Conservation (phyloP, 2,797 vertebrate genomes). For the Rhabdophis nuchalis region DNA sequence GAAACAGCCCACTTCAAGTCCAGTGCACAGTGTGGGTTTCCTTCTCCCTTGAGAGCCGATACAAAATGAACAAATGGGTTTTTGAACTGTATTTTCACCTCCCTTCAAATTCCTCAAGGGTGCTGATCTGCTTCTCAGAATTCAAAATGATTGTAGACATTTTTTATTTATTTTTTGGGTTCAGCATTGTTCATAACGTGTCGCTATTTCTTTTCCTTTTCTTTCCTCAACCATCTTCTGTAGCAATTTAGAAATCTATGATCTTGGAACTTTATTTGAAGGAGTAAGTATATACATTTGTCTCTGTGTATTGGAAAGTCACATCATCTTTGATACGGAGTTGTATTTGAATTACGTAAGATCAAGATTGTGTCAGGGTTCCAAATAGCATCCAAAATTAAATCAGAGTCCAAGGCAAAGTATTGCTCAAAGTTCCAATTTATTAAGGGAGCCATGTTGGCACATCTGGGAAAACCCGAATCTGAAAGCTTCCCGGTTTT, state of each 20-base stretch:
- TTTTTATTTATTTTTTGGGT: background rate
- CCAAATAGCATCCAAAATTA: too few species aligned
- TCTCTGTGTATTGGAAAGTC: background rate
- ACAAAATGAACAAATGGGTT: slow-evolving; percentile 58
- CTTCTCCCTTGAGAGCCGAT: slow-evolving; percentile 46
- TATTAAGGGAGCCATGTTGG: too few species aligned
- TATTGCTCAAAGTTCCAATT: too few species aligned
- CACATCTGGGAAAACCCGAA: too few species aligned
- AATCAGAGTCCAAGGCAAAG: too few species aligned
- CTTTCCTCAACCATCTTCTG: background rate
- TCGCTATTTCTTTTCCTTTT: background rate
- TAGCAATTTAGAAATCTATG: background rate
- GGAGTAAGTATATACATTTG: background rate
- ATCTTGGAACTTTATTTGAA: background rate
- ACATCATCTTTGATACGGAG: background rate
- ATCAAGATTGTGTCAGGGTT: background rate
- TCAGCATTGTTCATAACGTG: background rate
- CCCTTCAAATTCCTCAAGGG: background rate
- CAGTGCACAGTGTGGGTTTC: slow-evolving; percentile 45
- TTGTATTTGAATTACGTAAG: background rate
- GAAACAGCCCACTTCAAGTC: slow-evolving; percentile 46
- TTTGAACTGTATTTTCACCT: slow-evolving; percentile 39
- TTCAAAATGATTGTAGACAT: background rate
- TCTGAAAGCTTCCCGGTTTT: too few species aligned
- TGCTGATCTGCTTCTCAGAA: slow-evolving; percentile 28